Percentiles rank a stretch among this genome's conserved stretches.
Evolutionary conservation across 1,140 invertebrate species (phyloP).

Genomic region (Calephelis nemesis): DNA sequence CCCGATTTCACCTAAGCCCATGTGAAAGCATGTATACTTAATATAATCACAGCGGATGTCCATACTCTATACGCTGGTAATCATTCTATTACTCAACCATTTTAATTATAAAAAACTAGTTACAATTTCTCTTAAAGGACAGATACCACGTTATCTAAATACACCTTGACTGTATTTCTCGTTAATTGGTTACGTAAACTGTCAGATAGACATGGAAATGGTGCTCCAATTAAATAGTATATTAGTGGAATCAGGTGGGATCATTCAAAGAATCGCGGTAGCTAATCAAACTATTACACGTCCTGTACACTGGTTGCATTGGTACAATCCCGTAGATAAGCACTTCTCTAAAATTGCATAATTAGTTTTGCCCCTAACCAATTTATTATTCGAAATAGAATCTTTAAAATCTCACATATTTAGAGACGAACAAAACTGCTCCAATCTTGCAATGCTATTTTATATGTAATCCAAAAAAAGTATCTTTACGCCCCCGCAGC

Average conservation of each 20-base stretch:
- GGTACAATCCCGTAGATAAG: not conserved
- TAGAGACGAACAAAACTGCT: too few relatives aligned
- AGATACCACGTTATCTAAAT: conserved; percentile 13
- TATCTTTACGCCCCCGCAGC: too few relatives aligned
- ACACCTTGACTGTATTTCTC: conserved; percentile 15
- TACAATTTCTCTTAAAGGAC: conserved; percentile 7
- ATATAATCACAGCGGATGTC: not conserved
- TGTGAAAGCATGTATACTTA: not conserved
- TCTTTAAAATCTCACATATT: too few relatives aligned
- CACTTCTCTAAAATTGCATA: not conserved
- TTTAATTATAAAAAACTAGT: conserved; percentile 14
- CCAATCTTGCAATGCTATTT: too few relatives aligned
- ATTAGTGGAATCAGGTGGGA: conserved; percentile 16
- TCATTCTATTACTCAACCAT: not conserved
- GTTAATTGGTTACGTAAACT: conserved; percentile 19
- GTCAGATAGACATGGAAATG: conserved; percentile 17
- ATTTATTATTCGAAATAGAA: too few relatives aligned
- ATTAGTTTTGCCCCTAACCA: not conserved
- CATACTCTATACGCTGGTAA: not conserved
- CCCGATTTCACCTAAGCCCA: too few relatives aligned
- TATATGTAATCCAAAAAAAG: too few relatives aligned
- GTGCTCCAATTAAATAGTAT: conserved; percentile 18
- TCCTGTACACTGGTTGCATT: conserved; percentile 5
- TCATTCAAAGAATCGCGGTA: conserved; percentile 15
- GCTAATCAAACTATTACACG: conserved; percentile 16